Evolutionary conservation across 2,888 invertebrate species (phyloP).

Genomic region (Blera fallax): DNA sequence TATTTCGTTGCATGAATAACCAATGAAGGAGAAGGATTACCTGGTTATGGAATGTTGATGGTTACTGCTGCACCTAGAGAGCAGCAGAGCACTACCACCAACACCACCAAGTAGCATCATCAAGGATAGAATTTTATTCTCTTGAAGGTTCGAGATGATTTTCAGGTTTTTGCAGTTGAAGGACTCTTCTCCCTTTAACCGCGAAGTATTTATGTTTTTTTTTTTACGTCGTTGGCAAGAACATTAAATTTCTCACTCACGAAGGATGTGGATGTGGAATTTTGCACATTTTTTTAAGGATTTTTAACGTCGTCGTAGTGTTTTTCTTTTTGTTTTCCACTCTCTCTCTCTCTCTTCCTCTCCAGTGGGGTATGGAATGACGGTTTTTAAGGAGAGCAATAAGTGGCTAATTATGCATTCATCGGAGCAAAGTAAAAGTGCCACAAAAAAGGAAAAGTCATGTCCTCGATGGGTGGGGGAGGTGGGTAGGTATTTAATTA

Average conservation of each 20-base stretch:
- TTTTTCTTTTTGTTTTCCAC: not conserved
- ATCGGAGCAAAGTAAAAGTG: slow-evolving; percentile 16
- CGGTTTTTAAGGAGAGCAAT: slow-evolving; percentile 6
- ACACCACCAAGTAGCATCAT: not conserved
- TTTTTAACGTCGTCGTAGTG: slow-evolving; percentile 13
- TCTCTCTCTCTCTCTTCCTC: not conserved
- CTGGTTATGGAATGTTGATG: slow-evolving; percentile 63
- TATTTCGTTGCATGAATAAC: slow-evolving; percentile 70
- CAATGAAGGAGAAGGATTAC: slow-evolving; percentile 67
- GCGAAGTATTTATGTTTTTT: not conserved
- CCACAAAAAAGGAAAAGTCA: slow-evolving; percentile 3
- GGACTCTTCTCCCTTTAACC: slow-evolving; percentile 9
- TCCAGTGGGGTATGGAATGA: not conserved
- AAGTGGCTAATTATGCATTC: slow-evolving; percentile 50
- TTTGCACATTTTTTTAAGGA: slow-evolving; percentile 21
- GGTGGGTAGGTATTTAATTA: not conserved
- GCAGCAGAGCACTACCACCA: not conserved
- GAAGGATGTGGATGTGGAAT: slow-evolving; percentile 25
- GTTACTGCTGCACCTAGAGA: slow-evolving; percentile 25
- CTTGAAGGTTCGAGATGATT: slow-evolving; percentile 43
- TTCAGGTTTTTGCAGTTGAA: slow-evolving; percentile 33
- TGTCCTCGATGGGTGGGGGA: not conserved
- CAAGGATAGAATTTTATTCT: slow-evolving; percentile 37
- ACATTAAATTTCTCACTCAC: slow-evolving; percentile 33
- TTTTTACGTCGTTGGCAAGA: not conserved